Evolutionary conservation across 23 tunicate species (phyloP).

Genomic region (Ascidia mentula): DNA sequence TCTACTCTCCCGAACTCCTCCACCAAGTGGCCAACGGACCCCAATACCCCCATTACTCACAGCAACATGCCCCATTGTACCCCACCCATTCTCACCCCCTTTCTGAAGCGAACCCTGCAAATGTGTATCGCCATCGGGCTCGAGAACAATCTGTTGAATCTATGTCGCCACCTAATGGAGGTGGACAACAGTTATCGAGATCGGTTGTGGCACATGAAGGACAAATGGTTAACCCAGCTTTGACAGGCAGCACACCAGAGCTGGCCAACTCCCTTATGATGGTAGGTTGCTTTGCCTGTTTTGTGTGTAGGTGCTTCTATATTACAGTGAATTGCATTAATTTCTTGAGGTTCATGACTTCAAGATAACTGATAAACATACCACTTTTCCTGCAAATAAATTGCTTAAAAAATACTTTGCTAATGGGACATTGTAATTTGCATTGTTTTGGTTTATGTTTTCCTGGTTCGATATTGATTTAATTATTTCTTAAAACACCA

Average conservation of each 20-base stretch:
- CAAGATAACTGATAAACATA: no score
- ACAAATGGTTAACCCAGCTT: constrained; percentile 3
- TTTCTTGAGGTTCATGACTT: no score
- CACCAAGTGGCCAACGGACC: constrained; percentile 72
- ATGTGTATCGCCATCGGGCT: constrained; percentile 29
- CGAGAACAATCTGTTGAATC: constrained; percentile 79
- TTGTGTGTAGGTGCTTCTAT: background rate
- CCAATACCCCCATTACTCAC: constrained; percentile 70
- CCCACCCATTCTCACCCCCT: constrained; percentile 42
- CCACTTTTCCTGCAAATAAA: no score
- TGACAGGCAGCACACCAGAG: constrained; percentile 85
- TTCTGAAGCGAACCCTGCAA: constrained; percentile 26
- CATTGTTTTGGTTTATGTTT: no score
- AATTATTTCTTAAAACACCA: no score
- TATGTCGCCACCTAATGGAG: constrained; percentile 56
- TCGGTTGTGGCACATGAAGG: constrained; percentile 11
- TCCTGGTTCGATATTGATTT: no score
- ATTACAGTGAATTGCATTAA: no score
- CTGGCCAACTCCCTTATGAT: constrained; percentile 44
- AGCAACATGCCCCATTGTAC: constrained; percentile 64
- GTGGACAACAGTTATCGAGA: background rate
- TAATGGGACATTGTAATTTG: no score
- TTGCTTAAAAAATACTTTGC: no score
- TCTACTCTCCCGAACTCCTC: constrained; percentile 79
- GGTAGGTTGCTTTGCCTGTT: constrained; percentile 2